Evolutionary conservation across 2,113 vertebrate genomes (phyloP), one percentile per base, ranked within the genome.

Genomic region (Xenus cinereus): DNA sequence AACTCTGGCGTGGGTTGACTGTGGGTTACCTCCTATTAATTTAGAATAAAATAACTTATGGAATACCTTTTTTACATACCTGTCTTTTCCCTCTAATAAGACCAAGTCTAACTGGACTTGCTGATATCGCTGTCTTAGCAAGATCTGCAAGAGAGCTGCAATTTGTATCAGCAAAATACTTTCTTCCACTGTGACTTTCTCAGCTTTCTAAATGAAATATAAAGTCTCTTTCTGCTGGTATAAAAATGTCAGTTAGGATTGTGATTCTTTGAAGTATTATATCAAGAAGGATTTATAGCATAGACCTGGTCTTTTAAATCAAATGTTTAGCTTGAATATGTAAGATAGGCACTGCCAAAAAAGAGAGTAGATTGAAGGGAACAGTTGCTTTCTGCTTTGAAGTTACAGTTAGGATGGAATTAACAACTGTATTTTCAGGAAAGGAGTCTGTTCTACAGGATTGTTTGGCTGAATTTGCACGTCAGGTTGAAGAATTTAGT

Each of bases 191-290:
- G 10, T 46, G 74, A 73, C 72, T 63, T 83, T n/a, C 9, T 28
- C 39, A 43, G 67, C 46, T 93, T 77, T 73, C 51, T 57, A 74
- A 74, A 51, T 78, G 12, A 95, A 95, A 62, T 57, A 76, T 24
- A 64, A 67, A 81, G 28, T 79, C 54, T 20, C 62, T 41, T 94
- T 77, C 79, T 75, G 46, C 67, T 88, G 72, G 63, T 95, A 93
- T 86, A 84, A 93, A 96, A 95, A 84, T 75, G 93, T 93, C 95
- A 95, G 76, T 95, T 92, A 92, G 73, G 93, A 90, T 92, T 96
- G 79, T 78, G 62, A 46, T 88, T 88, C 95, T 96, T 88, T 90
- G 84, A 95, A 95, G 93, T 87, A 53, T 63, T 69, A 30, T 83
- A 83, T 85, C 85, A 88, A 63, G 63, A 77, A 77, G 92, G 92